Evolutionary conservation across 2,113 vertebrate species (phyloP), one percentile per base, ranked within the genome.

Genomic region (Verasper variegatus): DNA sequence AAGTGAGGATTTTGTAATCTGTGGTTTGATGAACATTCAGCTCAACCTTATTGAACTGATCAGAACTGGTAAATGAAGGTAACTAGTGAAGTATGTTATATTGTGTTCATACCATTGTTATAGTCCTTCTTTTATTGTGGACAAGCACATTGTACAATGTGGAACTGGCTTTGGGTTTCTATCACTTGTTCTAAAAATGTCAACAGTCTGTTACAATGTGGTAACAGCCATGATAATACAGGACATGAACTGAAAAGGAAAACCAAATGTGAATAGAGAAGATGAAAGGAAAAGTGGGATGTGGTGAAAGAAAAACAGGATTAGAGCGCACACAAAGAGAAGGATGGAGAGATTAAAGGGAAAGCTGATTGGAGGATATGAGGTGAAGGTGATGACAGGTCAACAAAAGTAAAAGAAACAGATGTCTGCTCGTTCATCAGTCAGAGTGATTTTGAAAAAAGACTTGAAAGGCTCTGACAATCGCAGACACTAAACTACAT

Each of bases 301-400:
- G 68, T 59, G 80, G 66, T 76, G 68, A 69, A 82, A 76, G 57
- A 24, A 62, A 74, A 87, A 65, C 60, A 51, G 83, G 88, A 89
- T 89, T 87, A 86, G 54, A 57, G 59, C 26, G 0, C 52, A 74
- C 62, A 88, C 84, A 90, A 89, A 92, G 86, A 74, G 73, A 82
- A 60, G 79, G 80, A 69, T 77, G 73, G 62, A 76, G 73, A 83
- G 88, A 82, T 91, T 86, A 90, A 65, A 70, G 60, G 59, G 61
- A 81, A 88, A 91, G 90, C 83, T 78, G 88, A 90, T 84, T 78
- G 83, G 68, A 90, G 79, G 80, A 82, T 59, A 56, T 76, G 47
- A 81, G 69, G 69, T 77, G 80, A 85, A 23, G 31, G 51, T 52
- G 73, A 77, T 83, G 87, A 83, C 83, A 83, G 72, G 69, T 76